Base-by-base conservation (phyloP, 92 coral and sea anemone species). In the Zoanthus sansibaricus region DNA sequence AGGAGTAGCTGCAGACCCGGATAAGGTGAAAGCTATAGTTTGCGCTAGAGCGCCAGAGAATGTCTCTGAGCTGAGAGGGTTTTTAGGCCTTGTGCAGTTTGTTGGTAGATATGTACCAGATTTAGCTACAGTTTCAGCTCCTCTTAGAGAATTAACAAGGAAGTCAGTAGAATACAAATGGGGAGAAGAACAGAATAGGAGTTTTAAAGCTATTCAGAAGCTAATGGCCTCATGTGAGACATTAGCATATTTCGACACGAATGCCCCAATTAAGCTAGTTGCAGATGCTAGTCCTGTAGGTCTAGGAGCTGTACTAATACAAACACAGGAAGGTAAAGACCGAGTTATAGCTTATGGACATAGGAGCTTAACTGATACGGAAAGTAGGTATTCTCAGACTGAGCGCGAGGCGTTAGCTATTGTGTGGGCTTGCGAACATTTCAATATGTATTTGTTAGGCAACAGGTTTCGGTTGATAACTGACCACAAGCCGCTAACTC, bases 21-120 rank as follows among this genome's bases (percentile, higher is more conserved):
- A 62, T 20, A 56, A 86, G 48, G 75, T 82, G n/a, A 71, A 51
- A 9, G 82, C 82, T 21, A 7, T 61, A 17, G 69, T 59, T 9
- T 58, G 62, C 69, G 76, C 78, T 61, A 70, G 79, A 25, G 73
- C 82, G 10, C 87, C 82, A 47, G 47, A 80, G 59, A 72, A 70
- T 67, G 87, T 77, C 11, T 77, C 85, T 9, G 72, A 78, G 71
- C 59, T 77, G 51, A 9, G 89, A 25, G 47, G 86, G 13, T 87
- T 87, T 32, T 71, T 87, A 11, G 90, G 87, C 1, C 71, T 77
- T 44, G 89, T 86, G 8, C 82, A 86, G 73, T 75, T 72, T 59
- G 84, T 86, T 15, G 84, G 89, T 8, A 66, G 87, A 62, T 69
- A 83, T 83, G 77, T 83, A 21, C 77, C 87, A 70, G 78, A 83